Evolutionary conservation across 1,140 invertebrate species (phyloP).

Genomic region (Trachymyrmex septentrionalis): DNA sequence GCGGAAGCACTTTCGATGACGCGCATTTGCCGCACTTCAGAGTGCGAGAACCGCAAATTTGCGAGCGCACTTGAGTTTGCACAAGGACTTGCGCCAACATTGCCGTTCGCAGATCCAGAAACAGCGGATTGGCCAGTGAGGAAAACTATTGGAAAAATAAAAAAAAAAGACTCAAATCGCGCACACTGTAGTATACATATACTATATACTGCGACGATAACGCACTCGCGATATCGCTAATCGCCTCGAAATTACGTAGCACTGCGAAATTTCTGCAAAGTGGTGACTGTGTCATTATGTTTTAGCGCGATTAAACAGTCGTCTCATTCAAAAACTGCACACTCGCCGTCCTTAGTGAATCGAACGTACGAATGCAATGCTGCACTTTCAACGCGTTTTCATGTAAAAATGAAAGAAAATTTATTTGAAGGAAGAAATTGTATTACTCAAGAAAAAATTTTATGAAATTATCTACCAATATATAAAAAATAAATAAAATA

Average conservation of each 20-base stretch:
- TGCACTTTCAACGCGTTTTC: not conserved
- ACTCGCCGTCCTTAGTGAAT: not conserved
- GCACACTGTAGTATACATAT: not conserved
- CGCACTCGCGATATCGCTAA: conserved; percentile 37
- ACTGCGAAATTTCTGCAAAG: conserved; percentile 39
- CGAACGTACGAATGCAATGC: not conserved
- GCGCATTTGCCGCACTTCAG: conserved; percentile 44
- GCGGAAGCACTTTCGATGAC: conserved; percentile 59
- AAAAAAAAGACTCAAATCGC: not conserved
- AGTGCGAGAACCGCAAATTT: conserved; percentile 64
- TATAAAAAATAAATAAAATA: not conserved
- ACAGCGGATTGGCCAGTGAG: conserved; percentile 13
- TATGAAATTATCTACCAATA: not conserved
- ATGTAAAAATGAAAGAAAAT: not conserved
- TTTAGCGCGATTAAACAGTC: conserved; percentile 33
- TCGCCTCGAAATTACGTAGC: conserved; percentile 44
- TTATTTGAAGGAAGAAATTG: conserved; percentile 4
- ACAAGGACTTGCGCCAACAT: conserved; percentile 23
- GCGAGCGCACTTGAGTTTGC: conserved; percentile 48
- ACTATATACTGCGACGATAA: conserved; percentile 17
- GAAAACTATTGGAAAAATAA: conserved; percentile 42
- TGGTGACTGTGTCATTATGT: conserved; percentile 24
- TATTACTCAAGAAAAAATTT: not conserved
- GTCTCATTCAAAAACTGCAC: conserved; percentile 17
- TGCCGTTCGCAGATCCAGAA: not conserved